Conservation (phyloP, 92 coral and sea anemone genomes). For the Paragorgia papillata region DNA sequence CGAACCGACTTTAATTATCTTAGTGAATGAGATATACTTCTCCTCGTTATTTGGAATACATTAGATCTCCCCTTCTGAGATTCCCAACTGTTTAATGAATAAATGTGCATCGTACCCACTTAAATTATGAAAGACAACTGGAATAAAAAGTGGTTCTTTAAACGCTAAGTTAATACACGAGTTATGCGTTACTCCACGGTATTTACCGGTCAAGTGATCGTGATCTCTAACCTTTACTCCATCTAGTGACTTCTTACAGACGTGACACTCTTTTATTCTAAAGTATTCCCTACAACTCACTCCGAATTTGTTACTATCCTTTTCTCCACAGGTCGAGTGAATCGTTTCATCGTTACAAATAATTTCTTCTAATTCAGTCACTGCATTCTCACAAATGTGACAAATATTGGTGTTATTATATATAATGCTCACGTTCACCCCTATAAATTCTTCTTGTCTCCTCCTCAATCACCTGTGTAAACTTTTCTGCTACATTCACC, state of each 20-base stretch:
- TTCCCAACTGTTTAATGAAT: conserved; percentile 57
- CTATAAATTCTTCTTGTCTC: too few relatives aligned
- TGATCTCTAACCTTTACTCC: conserved; percentile 54
- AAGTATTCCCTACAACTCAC: too few relatives aligned
- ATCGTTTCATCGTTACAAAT: too few relatives aligned
- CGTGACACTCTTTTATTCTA: too few relatives aligned
- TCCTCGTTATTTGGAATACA: conserved; percentile 66
- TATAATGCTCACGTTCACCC: too few relatives aligned
- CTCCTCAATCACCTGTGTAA: too few relatives aligned
- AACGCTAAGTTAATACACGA: conserved; percentile 33
- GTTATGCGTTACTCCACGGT: conserved; percentile 59
- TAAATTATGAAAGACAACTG: conserved; percentile 61
- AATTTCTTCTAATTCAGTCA: too few relatives aligned
- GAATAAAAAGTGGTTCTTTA: conserved; percentile 53
- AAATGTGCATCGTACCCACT: conserved; percentile 61
- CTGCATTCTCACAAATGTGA: too few relatives aligned
- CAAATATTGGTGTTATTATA: too few relatives aligned
- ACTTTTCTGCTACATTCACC: too few relatives aligned
- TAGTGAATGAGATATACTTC: conserved; percentile 56
- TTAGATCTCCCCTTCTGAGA: conserved; percentile 46
- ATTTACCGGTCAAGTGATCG: conserved; percentile 62
- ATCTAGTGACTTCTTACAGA: conserved; percentile 26
- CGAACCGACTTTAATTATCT: conserved; percentile 22
- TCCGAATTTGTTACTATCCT: background rate
- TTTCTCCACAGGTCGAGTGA: too few relatives aligned